These are phyloP conservation scores for Leptura quadrifasciata DNA, from an alignment of 2,888 invertebrate species.

Conservation along the genomic window DNA sequence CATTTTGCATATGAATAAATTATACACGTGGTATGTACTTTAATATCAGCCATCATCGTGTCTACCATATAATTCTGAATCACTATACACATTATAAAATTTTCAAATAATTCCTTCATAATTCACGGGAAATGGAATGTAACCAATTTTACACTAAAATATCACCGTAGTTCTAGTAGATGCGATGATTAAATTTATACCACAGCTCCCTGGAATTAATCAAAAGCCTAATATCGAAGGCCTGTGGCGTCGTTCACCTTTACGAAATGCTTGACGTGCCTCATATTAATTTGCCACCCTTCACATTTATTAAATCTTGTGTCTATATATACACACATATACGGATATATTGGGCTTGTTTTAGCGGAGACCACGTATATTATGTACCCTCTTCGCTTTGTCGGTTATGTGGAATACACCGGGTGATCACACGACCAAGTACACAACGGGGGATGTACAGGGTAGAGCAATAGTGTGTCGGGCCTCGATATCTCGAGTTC, in stretches of 20 bases:
- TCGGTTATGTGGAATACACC: too few species aligned
- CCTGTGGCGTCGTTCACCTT: conserved; percentile 41
- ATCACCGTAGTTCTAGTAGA: conserved; percentile 35
- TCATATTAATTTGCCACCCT: conserved; percentile 37
- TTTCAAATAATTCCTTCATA: conserved; percentile 36
- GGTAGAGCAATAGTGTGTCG: too few species aligned
- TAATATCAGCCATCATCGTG: background rate
- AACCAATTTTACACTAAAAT: conserved; percentile 33
- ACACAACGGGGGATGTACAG: too few species aligned
- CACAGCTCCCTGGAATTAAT: conserved; percentile 45
- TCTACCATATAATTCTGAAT: background rate
- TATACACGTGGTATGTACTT: background rate
- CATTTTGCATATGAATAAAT: background rate
- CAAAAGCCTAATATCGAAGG: conserved; percentile 45
- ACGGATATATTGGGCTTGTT: background rate
- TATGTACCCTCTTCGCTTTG: background rate
- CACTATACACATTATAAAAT: conserved; percentile 14
- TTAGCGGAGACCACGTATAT: background rate
- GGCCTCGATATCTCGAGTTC: too few species aligned
- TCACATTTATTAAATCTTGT: conserved; percentile 15
- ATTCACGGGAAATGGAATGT: conserved; percentile 23
- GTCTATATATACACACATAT: conserved; percentile 5
- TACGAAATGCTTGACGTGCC: conserved; percentile 41
- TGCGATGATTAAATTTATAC: conserved; percentile 50
- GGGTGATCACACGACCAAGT: too few species aligned